Evolutionary conservation across 92 coral and sea anemone species (phyloP), one percentile per base, ranked within the genome.

Genomic region (Siderastrea siderea): DNA sequence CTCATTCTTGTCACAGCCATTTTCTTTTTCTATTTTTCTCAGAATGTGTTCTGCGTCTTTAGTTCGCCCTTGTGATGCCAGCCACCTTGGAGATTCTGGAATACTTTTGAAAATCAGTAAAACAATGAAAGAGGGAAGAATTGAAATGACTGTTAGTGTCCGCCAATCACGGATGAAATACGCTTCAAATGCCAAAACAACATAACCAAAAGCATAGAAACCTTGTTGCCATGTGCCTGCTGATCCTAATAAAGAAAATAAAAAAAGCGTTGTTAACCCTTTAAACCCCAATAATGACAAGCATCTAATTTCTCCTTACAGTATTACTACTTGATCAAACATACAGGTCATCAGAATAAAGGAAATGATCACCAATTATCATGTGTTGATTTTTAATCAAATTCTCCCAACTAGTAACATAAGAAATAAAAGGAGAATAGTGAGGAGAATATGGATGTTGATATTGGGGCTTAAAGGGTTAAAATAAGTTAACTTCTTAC

Each of bases 11-110:
- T 64, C 77, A 14, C 51, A 84, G 48, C 93, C 87, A 89, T 96
- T 96, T n/a, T 89, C 90, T 69, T 47, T 90, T 12, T 93, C 98
- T 47, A 92, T 90, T 55, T 93, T 81, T 52, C 75, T 69, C 38
- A 96, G 83, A 69, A 95, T 86, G n/a, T 60, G 88, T 79, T 96
- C 96, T 5, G 98, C 99, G 65, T 96, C 99, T 57, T 57, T 67
- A 59, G 82, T 84, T 74, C 94, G 69, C 63, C 96, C 98, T 67
- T 85, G 78, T 1, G 98, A 94, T 8, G 92, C 91, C 7, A 96
- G 89, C 99, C 99, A 96, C 65, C 99, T 89, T 63, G 98, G 94
- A 17, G 99, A 96, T 62, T 96, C 99, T 19, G 96, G 98, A 66
- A 92, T 78, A 12, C 83, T 69, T 50, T 87, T 87, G 62, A 91